A percentile compares a stretch with the other conserved stretches of the same genome.
phyloP scores from a whole-genome alignment of 2,888 invertebrate genomes.

The Eupithecia dodoneata region DNA sequence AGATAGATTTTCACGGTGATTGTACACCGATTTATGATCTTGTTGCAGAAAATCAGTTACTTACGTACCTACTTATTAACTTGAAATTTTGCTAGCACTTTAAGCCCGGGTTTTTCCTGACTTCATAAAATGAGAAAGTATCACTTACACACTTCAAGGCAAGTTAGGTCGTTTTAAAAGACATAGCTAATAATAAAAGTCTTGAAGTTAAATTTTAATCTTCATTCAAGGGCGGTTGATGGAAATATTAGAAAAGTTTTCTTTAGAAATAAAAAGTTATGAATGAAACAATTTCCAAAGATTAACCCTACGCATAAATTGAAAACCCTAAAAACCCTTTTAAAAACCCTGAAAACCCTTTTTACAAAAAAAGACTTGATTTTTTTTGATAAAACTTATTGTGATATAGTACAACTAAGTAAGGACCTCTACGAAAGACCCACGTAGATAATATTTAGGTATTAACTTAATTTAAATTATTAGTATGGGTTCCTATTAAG shows the following conservation, averaged over 20 bases:
- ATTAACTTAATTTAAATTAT: not conserved
- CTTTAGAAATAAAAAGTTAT: constrained; percentile 36
- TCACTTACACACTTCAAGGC: no score
- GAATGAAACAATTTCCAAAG: constrained; percentile 12
- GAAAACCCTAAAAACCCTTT: not conserved
- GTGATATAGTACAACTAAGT: not conserved
- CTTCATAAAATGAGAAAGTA: not conserved
- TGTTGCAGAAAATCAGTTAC: constrained; percentile 1
- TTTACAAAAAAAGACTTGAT: not conserved
- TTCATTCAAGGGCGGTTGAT: constrained; percentile 13
- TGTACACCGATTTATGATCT: constrained; percentile 3
- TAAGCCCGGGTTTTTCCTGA: not conserved
- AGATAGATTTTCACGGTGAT: constrained; percentile 10
- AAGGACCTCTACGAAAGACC: not conserved
- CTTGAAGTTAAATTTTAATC: constrained; percentile 3
- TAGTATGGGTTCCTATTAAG: not conserved
- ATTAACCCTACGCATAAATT: constrained; percentile 3
- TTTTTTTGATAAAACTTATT: not conserved
- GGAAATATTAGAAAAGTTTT: constrained; percentile 44
- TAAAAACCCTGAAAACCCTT: not conserved
- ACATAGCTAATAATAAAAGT: not conserved
- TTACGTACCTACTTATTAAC: not conserved
- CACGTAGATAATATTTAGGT: not conserved
- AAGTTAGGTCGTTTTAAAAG: not conserved
- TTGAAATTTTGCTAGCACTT: not conserved